These are phyloP conservation scores for Caenorhabditis uteleia DNA, from an alignment of 2,888 invertebrate species.

Conservation along the genomic window DNA sequence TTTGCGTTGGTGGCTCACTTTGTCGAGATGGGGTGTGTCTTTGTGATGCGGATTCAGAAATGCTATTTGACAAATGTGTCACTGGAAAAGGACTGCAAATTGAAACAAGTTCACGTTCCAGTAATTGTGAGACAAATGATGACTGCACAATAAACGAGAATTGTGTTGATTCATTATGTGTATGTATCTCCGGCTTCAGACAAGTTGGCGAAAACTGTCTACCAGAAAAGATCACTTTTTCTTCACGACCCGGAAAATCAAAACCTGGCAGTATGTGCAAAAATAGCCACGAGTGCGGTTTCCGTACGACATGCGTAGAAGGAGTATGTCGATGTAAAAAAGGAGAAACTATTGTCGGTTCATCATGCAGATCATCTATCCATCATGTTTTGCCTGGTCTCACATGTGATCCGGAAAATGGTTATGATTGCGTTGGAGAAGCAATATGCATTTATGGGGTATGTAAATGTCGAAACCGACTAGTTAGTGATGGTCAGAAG, in stretches of 20 bases:
- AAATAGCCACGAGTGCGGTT: slow-evolving; percentile 58
- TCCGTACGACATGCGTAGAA: slow-evolving; percentile 61
- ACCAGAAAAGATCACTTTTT: slow-evolving; percentile 11
- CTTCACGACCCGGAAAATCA: slow-evolving; percentile 19
- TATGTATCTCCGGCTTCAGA: slow-evolving; percentile 17
- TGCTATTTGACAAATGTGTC: slow-evolving; percentile 11
- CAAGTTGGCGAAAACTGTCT: slow-evolving; percentile 1
- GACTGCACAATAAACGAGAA: slow-evolving; percentile 51
- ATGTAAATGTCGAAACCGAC: slow-evolving; percentile 57
- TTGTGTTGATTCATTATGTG: slow-evolving; percentile 36
- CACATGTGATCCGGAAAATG: slow-evolving; percentile 59
- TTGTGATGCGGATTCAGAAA: slow-evolving; percentile 41
- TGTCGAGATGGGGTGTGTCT: slow-evolving; percentile 51
- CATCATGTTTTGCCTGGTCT: slow-evolving; percentile 58
- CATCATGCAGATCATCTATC: slow-evolving; percentile 57
- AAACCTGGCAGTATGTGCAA: slow-evolving; percentile 57
- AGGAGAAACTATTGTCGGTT: slow-evolving; percentile 64
- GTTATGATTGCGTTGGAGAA: slow-evolving; percentile 64
- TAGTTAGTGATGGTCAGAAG: slow-evolving; percentile 57
- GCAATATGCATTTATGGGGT: slow-evolving; percentile 53
- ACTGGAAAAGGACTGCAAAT: background rate
- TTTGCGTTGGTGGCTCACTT: slow-evolving; percentile 53
- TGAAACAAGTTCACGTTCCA: slow-evolving; percentile 6
- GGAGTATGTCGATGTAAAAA: slow-evolving; percentile 64
- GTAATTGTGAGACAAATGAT: slow-evolving; percentile 25